Conservation (phyloP, 2,888 invertebrate species). For the Clepsis dumicolana region DNA sequence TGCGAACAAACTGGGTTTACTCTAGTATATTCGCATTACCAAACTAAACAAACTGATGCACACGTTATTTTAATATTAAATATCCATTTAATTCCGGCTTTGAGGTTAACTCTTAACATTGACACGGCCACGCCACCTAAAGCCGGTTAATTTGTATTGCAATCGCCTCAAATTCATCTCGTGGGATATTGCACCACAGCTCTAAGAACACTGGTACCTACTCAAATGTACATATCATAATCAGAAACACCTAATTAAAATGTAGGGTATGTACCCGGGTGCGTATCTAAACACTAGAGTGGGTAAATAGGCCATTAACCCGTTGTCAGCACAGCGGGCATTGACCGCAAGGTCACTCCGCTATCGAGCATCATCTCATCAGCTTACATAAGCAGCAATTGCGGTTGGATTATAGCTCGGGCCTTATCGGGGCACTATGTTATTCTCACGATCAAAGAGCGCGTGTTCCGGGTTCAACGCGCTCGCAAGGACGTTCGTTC, state of each 20-base stretch:
- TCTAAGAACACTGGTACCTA: conserved; percentile 4
- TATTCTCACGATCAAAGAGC: conserved; percentile 38
- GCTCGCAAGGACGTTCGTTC: conserved; percentile 77
- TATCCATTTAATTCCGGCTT: not conserved
- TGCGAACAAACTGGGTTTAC: not conserved
- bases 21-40: not conserved
- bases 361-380: conserved; percentile 67
- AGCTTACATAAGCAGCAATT: conserved; percentile 70
- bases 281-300: conserved; percentile 45
- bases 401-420: conserved; percentile 68
- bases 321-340: conserved; percentile 56
- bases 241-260: conserved; percentile 5
- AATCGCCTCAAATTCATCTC: not conserved
- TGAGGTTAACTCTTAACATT: not conserved
- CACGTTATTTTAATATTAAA: not conserved
- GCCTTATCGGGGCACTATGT: conserved; percentile 61
- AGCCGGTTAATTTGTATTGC: not conserved
- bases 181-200: not conserved
- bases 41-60: not conserved
- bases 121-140: not conserved
- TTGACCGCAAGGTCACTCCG: conserved; percentile 73
- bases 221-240: not conserved
- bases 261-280: conserved; percentile 21
- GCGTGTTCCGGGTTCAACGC: conserved; percentile 77
- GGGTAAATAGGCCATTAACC: conserved; percentile 54